Evolutionary conservation across 2,888 invertebrate species (phyloP), one percentile per base, ranked within the genome.

Genomic region (Stenchaetothrips biformis): DNA sequence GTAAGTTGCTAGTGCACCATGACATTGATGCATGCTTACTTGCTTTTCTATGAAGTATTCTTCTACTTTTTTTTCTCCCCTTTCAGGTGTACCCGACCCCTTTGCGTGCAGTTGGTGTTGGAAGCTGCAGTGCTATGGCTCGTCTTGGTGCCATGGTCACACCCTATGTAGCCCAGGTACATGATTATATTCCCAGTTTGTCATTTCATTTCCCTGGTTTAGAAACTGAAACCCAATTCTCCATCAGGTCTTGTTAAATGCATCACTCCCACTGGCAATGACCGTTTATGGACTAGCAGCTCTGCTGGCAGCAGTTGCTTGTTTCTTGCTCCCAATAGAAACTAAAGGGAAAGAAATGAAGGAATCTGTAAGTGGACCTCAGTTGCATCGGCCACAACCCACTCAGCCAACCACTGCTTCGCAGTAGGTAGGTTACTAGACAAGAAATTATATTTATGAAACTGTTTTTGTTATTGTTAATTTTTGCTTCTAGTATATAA

Each of bases 101-200:
- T 27, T 87, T 97, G 79, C 88, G 97, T 81, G 94, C 97, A 2
- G 92, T 96, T 7, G 97, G 97, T 0, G 94, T 98, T n/a, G 97
- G 97, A 8, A 93, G 95, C 0, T 96, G 96, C 85, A 96, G 96
- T 84, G 94, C 95, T 0, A 94, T 96, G 89, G 97, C 97, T 0
- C 88, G 98, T 77, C 89, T 97, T 13, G 98, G 97, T 13, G 97
- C 97, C 37, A 97, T 98, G 94, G 88, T 95, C 21, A 97, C 97
- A 0, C 97, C 97, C 0, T 97, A 97, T 85, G 92, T 98, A 2
- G 97, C 97, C 7, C 97, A 97, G 91, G 96, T 95, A 83, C 79
- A 37, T 47, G 21, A 79, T 80, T 48, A 81, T 53, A n/a, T 27
- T 48, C 49, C 48, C 9, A 79, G 53, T 80, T 67, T 59, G 18